These are phyloP conservation scores for Scortum barcoo DNA, from an alignment of 2,113 vertebrate genomes.

Conservation along the genomic window DNA sequence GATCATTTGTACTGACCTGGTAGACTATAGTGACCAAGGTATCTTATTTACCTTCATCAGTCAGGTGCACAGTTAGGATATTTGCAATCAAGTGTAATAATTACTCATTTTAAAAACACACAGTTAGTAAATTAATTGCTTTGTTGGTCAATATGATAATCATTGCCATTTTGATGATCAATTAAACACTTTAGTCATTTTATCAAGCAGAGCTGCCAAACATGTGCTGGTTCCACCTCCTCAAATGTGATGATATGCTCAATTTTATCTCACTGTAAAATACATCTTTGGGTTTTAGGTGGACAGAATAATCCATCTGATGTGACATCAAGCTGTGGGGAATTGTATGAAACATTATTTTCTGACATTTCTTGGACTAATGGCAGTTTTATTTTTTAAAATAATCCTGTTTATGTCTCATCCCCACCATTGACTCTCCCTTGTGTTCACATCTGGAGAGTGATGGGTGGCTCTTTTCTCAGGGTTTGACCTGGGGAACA, in stretches of 20 bases:
- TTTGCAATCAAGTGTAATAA: not conserved
- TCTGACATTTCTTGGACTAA: not conserved
- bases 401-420: not conserved
- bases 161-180: not conserved
- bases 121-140: not conserved
- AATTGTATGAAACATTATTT: not conserved
- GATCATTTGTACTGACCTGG: not conserved
- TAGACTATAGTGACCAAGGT: not conserved
- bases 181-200: not conserved
- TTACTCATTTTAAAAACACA: not conserved
- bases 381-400: no score
- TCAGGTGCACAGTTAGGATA: constrained; percentile 3
- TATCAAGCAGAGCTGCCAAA: not conserved
- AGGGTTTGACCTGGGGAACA: not conserved
- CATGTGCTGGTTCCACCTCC: not conserved
- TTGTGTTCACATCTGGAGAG: constrained; percentile 38
- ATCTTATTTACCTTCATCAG: constrained; percentile 11
- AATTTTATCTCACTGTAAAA: not conserved
- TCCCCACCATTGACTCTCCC: not conserved
- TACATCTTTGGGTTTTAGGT: not conserved
- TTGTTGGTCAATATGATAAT: not conserved
- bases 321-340: not conserved
- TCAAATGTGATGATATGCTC: not conserved
- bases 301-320: not conserved
- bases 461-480: constrained; percentile 3